Conservation (phyloP, 2,113 vertebrate genomes). For the Grammomys dolichurus region DNA sequence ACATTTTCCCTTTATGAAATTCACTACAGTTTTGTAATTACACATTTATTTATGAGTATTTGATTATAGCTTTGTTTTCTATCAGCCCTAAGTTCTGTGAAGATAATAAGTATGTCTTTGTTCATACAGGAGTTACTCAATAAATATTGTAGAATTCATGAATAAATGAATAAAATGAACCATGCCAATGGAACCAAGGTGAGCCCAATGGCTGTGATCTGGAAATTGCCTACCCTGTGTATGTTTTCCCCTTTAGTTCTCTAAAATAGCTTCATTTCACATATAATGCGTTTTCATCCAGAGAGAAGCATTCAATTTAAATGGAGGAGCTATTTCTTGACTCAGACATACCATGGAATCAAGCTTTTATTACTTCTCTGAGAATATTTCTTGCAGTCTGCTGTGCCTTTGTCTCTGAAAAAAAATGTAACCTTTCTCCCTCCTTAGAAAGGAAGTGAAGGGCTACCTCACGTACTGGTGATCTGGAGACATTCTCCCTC, state of each 20-base stretch:
- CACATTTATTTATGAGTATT: conserved; percentile 5
- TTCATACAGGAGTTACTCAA: background rate
- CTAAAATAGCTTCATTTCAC: conserved; percentile 52
- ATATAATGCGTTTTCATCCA: conserved; percentile 30
- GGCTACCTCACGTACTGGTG: background rate
- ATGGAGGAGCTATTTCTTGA: conserved; percentile 61
- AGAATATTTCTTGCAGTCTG: background rate
- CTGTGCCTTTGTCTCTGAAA: conserved; percentile 58
- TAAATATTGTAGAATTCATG: conserved; percentile 11
- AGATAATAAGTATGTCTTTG: background rate
- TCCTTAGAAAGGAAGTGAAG: conserved; percentile 28
- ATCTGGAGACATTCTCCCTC: background rate
- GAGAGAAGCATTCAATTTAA: conserved; percentile 59
- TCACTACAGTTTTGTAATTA: conserved; percentile 32
- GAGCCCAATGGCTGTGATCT: background rate
- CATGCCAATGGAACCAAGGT: conserved; percentile 14
- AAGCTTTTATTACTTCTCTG: conserved; percentile 53
- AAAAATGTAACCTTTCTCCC: background rate
- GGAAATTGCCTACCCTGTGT: background rate
- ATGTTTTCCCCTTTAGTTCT: background rate
- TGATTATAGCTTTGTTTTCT: conserved; percentile 38
- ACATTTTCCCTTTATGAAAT: conserved; percentile 36
- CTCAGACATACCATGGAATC: background rate
- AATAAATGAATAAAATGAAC: conserved; percentile 45
- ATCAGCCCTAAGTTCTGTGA: background rate